Base-by-base conservation (phyloP, 2,888 invertebrate genomes). In the Morinoia aosen region DNA sequence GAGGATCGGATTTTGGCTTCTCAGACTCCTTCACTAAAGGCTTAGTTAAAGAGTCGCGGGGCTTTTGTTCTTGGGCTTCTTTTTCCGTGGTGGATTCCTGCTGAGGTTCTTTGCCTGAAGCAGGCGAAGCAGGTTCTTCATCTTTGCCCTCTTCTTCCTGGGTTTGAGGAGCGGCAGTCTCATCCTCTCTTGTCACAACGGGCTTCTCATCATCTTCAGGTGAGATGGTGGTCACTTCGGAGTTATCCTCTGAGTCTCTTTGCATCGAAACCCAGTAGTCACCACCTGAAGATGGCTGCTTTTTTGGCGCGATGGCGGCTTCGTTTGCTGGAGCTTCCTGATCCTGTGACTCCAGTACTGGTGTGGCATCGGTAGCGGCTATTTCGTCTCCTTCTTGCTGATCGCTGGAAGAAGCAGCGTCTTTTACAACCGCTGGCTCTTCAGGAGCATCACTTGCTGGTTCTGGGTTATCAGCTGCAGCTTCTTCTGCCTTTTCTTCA, bases 1-100 rank as follows among this genome's bases (percentile, higher is more conserved):
- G 93, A 33, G 93, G 93, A 93, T 93, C 93, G n/a, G 56, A 25
- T 93, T 93, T 56, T 12, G 93, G 90, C 90, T 90, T 48, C 48
- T 90, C 90, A 48, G 90, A 48, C 39, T 90, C 48, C 48, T 90
- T 90, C 39, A 16, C 40, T 8, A 76, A 76, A 33, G 76, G 90
- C 90, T 90, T 90, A 10, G 39, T 90, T 90, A 40, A 90, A 40
- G 90, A 90, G 39, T 90, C 90, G 4, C 48, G 40, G 40, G 90
- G 90, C 12, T 93, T 90, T 90, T 90, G 39, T 33, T 90, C 90
- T 90, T 57, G 14, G 57, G 25, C 58, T 33, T 14, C 19, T 57
- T 93, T 33, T 33, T 93, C n/a, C 10, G n/a, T 19, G 25, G 57
- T 33, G 11, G 56, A 12, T 57, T 93, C 48, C 12, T 56, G 25